Percentiles rank a stretch among this genome's conserved stretches.
These are phyloP conservation scores for Papio anubis DNA, from an alignment of 2,113 vertebrate genomes.

Conservation along the genomic window DNA sequence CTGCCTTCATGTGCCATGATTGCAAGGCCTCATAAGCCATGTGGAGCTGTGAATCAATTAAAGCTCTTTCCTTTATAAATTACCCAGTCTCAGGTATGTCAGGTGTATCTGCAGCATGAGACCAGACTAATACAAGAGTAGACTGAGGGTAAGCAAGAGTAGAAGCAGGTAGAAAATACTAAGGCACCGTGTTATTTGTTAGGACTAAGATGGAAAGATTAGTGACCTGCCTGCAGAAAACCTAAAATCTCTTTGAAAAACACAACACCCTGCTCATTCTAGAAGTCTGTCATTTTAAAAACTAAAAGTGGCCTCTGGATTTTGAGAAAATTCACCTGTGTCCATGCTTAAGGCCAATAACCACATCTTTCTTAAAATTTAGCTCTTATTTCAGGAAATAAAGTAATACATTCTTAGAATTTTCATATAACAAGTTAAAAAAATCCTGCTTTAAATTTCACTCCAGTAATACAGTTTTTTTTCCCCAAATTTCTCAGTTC, in stretches of 20 bases:
- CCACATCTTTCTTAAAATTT: background rate
- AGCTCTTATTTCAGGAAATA: background rate
- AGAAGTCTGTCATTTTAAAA: background rate
- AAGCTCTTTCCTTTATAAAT: too few relatives aligned
- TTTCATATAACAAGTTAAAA: background rate
- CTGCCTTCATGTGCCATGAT: too few relatives aligned
- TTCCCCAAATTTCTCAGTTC: background rate
- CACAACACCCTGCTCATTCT: background rate
- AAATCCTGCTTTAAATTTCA: background rate
- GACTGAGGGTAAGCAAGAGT: background rate
- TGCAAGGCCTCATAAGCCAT: too few relatives aligned
- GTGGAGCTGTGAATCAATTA: too few relatives aligned
- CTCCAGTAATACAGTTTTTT: background rate
- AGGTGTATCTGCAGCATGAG: too few relatives aligned
- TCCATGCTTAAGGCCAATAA: rapidly evolving
- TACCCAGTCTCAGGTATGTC: too few relatives aligned
- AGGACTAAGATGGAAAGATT: background rate
- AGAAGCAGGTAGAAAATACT: background rate
- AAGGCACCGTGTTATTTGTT: background rate
- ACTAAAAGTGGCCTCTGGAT: background rate
- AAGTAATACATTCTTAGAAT: background rate
- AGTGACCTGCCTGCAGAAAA: background rate
- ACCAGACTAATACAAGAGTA: background rate
- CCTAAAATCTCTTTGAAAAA: background rate
- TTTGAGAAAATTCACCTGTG: background rate